Evolutionary conservation across 2,797 vertebrate species (phyloP).

Genomic region (Hybognathus amarus): DNA sequence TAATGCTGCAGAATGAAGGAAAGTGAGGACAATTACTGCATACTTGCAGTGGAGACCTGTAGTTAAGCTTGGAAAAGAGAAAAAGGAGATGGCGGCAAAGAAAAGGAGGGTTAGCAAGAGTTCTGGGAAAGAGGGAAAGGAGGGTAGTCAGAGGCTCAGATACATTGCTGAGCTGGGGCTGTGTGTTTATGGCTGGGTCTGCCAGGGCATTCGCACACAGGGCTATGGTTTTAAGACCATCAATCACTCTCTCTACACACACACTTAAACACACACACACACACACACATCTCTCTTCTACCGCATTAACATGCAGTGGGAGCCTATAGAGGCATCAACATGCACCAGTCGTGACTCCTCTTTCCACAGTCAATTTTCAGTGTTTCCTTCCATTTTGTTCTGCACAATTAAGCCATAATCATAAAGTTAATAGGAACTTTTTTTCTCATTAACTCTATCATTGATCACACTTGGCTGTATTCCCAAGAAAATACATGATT

Average conservation of each 20-base stretch:
- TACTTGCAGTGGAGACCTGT: conserved; percentile 27
- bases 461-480: conserved; percentile 29
- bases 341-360: conserved; percentile 26
- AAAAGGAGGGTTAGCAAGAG: conserved; percentile 1
- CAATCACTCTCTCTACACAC: conserved; percentile 47
- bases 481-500: conserved; percentile 2
- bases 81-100: conserved; percentile 4
- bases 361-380: conserved; percentile 31
- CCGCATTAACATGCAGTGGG: conserved; percentile 42
- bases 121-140: conserved; percentile 12
- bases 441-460: conserved; percentile 15
- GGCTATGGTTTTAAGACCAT: conserved; percentile 58
- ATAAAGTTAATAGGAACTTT: conserved; percentile 35
- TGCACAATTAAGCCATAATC: conserved; percentile 23
- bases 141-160: conserved; percentile 54
- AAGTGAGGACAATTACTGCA: conserved; percentile 18
- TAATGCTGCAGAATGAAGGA: background rate
- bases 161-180: conserved; percentile 58
- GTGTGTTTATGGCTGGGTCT: conserved; percentile 60
- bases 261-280: conserved; percentile 24
- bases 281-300: conserved; percentile 41
- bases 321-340: conserved; percentile 39
- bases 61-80: conserved; percentile 14
- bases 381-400: conserved; percentile 40
- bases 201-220: conserved; percentile 53